phyloP scores from a whole-genome alignment of 1,140 invertebrate species.

The Pseudomyrmex sp. region DNA sequence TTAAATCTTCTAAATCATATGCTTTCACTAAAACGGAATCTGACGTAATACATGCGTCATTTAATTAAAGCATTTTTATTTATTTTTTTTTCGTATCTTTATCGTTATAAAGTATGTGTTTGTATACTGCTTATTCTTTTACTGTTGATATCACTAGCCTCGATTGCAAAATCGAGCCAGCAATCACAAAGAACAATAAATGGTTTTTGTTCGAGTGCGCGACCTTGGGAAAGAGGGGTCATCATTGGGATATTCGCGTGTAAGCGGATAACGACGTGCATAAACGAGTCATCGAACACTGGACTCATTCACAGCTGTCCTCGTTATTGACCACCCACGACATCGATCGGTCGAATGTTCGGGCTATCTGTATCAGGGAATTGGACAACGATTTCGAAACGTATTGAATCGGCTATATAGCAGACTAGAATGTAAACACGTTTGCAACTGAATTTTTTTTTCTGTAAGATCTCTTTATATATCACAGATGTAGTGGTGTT shows the following conservation, averaged over 20 bases:
- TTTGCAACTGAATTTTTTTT: slow-evolving; percentile 36
- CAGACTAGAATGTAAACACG: slow-evolving; percentile 35
- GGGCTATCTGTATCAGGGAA: slow-evolving; percentile 59
- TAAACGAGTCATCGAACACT: slow-evolving; percentile 77
- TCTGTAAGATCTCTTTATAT: neutral
- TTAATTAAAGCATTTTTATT: too few relatives aligned
- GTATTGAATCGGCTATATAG: slow-evolving; percentile 62
- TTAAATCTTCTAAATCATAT: neutral
- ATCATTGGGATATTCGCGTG: slow-evolving; percentile 73
- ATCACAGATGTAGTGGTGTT: neutral
- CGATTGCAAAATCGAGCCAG: slow-evolving; percentile 19
- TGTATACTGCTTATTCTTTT: slow-evolving; percentile 12
- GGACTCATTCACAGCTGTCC: slow-evolving; percentile 73
- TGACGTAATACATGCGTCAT: neutral
- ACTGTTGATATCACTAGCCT: slow-evolving; percentile 27
- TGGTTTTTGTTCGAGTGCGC: slow-evolving; percentile 66
- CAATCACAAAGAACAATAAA: slow-evolving; percentile 70
- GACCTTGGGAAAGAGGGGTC: slow-evolving; percentile 28
- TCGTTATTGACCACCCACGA: slow-evolving; percentile 73
- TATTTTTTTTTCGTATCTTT: neutral
- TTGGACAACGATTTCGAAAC: slow-evolving; percentile 71
- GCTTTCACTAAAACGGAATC: neutral
- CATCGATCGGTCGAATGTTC: slow-evolving; percentile 70
- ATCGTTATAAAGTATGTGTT: neutral
- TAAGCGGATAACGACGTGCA: slow-evolving; percentile 73